A percentile compares a stretch with the other conserved stretches of the same genome.
Conservation (phyloP, 1,140 invertebrate species). For the Drosophila seguyi region DNA sequence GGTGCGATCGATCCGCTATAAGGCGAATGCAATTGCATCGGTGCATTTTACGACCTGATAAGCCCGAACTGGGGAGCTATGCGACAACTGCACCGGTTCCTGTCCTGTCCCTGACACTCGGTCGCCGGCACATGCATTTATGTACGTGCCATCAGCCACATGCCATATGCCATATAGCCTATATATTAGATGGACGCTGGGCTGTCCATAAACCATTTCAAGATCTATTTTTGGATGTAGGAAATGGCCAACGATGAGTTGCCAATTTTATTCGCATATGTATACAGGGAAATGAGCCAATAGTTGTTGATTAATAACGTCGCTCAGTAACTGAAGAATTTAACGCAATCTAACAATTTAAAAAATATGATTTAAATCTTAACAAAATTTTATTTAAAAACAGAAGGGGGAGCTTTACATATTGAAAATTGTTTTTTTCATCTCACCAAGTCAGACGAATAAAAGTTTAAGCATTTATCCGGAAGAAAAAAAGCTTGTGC, state of each 20-base stretch:
- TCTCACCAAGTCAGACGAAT: too few species aligned
- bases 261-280: conserved; percentile 33
- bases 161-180: conserved; percentile 32
- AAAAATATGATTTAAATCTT: neutral
- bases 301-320: conserved; percentile 7
- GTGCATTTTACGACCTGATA: conserved; percentile 49
- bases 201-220: conserved; percentile 29
- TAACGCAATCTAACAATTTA: neutral
- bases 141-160: conserved; percentile 19
- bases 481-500: too few species aligned
- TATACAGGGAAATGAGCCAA: conserved; percentile 16
- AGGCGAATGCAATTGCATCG: conserved; percentile 39
- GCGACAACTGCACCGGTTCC: conserved; percentile 16
- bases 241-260: conserved; percentile 61
- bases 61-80: conserved; percentile 10
- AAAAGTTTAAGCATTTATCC: too few species aligned
- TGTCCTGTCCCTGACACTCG: conserved; percentile 44
- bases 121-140: conserved; percentile 23
- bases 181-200: conserved; percentile 25
- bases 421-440: too few species aligned
- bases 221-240: conserved; percentile 57
- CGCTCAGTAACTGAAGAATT: neutral
- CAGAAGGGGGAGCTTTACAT: too few species aligned
- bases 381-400: too few species aligned
- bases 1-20: conserved; percentile 45